Evolutionary conservation across 2,888 invertebrate species (phyloP).

Genomic region (Drosophila leonis): DNA sequence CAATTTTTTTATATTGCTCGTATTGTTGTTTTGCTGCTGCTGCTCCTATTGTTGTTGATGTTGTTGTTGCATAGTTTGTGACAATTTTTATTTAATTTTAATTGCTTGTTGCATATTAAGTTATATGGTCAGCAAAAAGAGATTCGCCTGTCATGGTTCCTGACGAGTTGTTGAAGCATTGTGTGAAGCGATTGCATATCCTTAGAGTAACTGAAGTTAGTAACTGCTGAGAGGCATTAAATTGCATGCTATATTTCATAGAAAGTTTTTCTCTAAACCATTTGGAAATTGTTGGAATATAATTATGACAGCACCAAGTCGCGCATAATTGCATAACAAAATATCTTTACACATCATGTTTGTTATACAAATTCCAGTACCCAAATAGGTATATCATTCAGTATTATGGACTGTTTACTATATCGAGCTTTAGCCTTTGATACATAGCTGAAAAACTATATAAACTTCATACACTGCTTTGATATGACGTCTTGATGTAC

Average conservation of each 20-base stretch:
- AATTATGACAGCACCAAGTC: no score
- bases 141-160: constrained; percentile 30
- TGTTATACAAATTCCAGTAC: no score
- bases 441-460: no score
- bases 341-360: no score
- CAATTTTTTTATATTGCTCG: constrained; percentile 42
- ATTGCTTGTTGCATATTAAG: constrained; percentile 76
- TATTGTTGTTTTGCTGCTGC: constrained; percentile 37
- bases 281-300: no score
- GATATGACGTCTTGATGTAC: no score
- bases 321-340: no score
- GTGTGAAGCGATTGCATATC: neutral
- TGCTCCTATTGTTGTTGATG: constrained; percentile 41
- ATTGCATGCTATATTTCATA: neutral
- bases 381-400: no score
- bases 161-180: constrained; percentile 15
- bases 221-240: neutral
- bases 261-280: no score
- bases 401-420: no score
- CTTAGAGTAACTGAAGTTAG: neutral
- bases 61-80: constrained; percentile 60
- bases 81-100: constrained; percentile 77
- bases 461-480: no score
- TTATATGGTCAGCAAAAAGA: constrained; percentile 69
- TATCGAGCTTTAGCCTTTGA: no score